Conservation (phyloP, 2,113 vertebrate genomes). For the Crotalus tigris region DNA sequence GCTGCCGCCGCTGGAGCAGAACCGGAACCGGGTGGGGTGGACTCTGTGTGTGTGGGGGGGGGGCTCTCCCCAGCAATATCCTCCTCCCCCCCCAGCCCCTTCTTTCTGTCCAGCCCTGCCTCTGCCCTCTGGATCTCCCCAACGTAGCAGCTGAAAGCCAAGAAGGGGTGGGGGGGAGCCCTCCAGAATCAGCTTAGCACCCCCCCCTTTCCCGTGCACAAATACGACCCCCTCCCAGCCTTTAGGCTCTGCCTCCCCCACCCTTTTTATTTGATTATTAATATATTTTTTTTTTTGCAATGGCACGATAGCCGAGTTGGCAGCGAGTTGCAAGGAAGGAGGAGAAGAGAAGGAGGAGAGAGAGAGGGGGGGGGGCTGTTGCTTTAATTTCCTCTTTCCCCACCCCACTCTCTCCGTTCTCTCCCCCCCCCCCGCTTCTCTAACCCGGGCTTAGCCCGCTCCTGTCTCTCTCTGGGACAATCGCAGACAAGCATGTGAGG, state of each 20-base stretch:
- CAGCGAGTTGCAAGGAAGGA: not conserved
- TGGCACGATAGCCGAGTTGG: too few relatives aligned
- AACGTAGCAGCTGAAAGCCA: not conserved
- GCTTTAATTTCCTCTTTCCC: too few relatives aligned
- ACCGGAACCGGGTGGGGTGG: not conserved
- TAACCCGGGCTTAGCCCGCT: too few relatives aligned
- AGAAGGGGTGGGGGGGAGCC: not conserved
- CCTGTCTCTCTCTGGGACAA: too few relatives aligned
- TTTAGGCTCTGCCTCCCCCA: too few relatives aligned
- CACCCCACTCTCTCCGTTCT: too few relatives aligned
- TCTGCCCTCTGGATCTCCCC: not conserved
- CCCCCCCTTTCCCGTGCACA: not conserved
- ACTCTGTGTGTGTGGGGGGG: too few relatives aligned
- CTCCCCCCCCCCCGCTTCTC: too few relatives aligned
- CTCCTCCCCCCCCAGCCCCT: not conserved
- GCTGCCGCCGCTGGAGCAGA: not conserved
- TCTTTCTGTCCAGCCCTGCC: not conserved
- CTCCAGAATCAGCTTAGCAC: not conserved
- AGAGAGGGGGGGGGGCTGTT: rapidly evolving
- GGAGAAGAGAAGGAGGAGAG: not conserved
- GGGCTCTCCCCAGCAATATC: not conserved
- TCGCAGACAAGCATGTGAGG: too few relatives aligned
- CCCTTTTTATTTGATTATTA: not conserved
- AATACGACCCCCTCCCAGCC: not conserved
- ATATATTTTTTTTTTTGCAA: not conserved